phyloP scores from a whole-genome alignment of 1,140 invertebrate genomes.

The Coenobita brevimanus region DNA sequence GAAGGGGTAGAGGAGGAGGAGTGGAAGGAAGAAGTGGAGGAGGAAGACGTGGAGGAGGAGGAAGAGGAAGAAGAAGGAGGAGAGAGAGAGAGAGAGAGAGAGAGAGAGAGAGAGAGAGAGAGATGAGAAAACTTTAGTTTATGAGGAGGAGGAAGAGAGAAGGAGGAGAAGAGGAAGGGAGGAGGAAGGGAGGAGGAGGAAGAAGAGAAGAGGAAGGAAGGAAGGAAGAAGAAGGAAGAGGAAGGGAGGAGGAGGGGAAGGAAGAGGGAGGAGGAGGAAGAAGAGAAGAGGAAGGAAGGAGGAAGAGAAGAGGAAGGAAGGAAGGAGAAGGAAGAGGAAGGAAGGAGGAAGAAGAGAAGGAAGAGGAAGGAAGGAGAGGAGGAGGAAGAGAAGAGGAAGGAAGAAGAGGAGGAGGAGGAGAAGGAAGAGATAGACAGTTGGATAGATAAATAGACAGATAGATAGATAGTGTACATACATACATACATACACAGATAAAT shows the following conservation, averaged over 20 bases:
- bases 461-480: too few species aligned
- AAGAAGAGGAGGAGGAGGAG: too few species aligned
- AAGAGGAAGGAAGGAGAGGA: neutral
- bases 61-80: conserved; percentile 5
- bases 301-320: neutral
- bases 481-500: too few species aligned
- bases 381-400: neutral
- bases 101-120: neutral
- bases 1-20: neutral
- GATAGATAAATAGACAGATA: too few species aligned
- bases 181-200: neutral
- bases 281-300: neutral
- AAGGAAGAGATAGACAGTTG: too few species aligned
- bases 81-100: neutral
- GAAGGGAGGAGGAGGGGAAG: neutral
- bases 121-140: too few species aligned
- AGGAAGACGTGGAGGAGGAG: neutral
- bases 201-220: neutral
- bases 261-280: neutral
- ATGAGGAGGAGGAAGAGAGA: too few species aligned
- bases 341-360: neutral
- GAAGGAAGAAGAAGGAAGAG: neutral
- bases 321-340: neutral
- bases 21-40: neutral
- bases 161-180: neutral